Evolutionary conservation across 1,140 invertebrate genomes (phyloP), one percentile per base, ranked within the genome.

Genomic region (Neuroterus valhalla): DNA sequence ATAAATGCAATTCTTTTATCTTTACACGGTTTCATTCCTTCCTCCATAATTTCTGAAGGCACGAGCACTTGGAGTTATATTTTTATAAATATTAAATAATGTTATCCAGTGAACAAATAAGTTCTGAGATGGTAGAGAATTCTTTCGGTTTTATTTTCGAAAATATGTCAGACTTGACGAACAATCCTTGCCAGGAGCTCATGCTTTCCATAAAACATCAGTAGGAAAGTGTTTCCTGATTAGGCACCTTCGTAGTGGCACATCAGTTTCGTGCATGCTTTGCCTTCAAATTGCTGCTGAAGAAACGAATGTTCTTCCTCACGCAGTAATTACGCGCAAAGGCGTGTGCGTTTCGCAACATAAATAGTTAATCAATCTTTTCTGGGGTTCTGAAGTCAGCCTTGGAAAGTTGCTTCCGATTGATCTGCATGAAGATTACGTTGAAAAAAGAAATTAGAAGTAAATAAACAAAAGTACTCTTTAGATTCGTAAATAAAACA

Each of bases 121-220:
- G n/a, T n/a, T n/a, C n/a, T n/a, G n/a, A n/a, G n/a, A n/a, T n/a
- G n/a, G n/a, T n/a, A n/a, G n/a, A 45, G 15, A 52, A 19, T 19
- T 17, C 8, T 19, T 55, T 26, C 12, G 10, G 12, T 55, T 11
- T 21, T 21, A 52, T 21, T 52, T 4, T 52, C 0, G 4, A 52
- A 52, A 8, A 5, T 55, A 26, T 55, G 52, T 55, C 52, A 55
- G 52, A 21, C 5, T 38, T 26, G 19, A 55, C 23, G 11, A 55
- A 23, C 15, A 23, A 55, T 55, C 14, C 4, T 55, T 26, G 19
- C 66, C 52, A n/a, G 45, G 55, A 31, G 31, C 45, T 82, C 76
- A 71, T 50, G 82, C 75, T 83, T 83, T 83, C 81, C 77, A 83
- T 83, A 83, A 83, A 83, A 83, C 78, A 83, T 83, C 80, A 80